A percentile compares a stretch with the other conserved stretches of the same genome.
phyloP scores from a whole-genome alignment of 2,888 invertebrate species.

The Drosophila nr. perissopoda region DNA sequence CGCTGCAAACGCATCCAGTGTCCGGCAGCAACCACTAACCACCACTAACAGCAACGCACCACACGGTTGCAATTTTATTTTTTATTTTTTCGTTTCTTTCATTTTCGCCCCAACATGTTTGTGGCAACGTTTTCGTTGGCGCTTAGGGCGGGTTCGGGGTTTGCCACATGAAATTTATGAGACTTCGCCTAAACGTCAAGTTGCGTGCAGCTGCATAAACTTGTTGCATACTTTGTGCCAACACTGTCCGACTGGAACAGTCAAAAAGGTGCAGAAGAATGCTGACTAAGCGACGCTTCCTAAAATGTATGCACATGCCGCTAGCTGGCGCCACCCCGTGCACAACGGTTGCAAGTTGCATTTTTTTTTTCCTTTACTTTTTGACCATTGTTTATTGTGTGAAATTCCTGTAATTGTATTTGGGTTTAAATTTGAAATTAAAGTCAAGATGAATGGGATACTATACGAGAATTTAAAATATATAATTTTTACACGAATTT shows the following conservation, averaged over 20 bases:
- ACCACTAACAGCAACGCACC: slow-evolving; percentile 8
- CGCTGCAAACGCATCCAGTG: slow-evolving; percentile 27
- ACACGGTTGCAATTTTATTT: slow-evolving; percentile 14
- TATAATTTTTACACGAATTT: neutral
- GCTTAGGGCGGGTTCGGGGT: neutral
- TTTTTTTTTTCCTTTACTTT: neutral
- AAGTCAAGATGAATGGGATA: neutral
- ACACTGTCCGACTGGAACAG: neutral
- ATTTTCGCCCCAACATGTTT: slow-evolving; percentile 23
- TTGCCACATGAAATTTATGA: slow-evolving; percentile 71
- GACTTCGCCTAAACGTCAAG: slow-evolving; percentile 54
- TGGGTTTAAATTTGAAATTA: neutral
- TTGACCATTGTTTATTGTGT: neutral
- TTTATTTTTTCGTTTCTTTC: slow-evolving; percentile 14
- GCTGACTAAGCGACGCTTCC: slow-evolving; percentile 23
- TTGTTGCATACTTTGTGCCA: slow-evolving; percentile 65
- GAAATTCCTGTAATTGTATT: neutral
- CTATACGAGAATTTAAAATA: neutral
- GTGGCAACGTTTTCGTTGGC: slow-evolving; percentile 6
- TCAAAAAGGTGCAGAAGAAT: slow-evolving; percentile 3
- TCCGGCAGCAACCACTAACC: neutral
- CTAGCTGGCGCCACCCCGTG: slow-evolving; percentile 1
- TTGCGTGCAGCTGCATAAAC: slow-evolving; percentile 76
- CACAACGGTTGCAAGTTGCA: neutral
- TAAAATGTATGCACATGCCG: neutral